Percentiles rank a stretch among this genome's conserved stretches.
phyloP scores from a whole-genome alignment of 1,140 invertebrate species.

The Cardiocondyla obscurior region DNA sequence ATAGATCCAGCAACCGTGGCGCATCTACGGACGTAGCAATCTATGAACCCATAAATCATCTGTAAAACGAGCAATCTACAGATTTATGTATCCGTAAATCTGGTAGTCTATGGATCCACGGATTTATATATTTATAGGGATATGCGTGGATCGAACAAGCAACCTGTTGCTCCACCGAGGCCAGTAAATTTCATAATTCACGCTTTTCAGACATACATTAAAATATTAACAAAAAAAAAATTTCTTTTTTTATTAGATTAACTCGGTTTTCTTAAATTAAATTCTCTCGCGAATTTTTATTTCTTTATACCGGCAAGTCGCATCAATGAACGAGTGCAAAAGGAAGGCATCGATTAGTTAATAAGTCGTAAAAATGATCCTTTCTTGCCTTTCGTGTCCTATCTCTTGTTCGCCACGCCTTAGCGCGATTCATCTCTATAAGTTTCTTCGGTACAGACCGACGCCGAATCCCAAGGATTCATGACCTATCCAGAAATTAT shows the following conservation, averaged over 20 bases:
- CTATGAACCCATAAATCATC: conserved; percentile 33
- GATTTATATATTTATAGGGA: conserved; percentile 29
- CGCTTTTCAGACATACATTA: neutral
- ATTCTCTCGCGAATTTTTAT: too few species aligned
- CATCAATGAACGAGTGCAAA: neutral
- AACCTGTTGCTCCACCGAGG: conserved; percentile 28
- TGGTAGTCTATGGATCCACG: conserved; percentile 20
- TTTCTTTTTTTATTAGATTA: neutral
- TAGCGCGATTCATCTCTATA: conserved; percentile 19
- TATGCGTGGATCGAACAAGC: neutral
- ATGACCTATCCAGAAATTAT: conserved; percentile 72
- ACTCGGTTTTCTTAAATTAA: conserved; percentile 25
- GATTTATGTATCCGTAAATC: conserved; percentile 49
- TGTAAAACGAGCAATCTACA: conserved; percentile 23
- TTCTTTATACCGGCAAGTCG: neutral
- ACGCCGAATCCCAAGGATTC: conserved; percentile 36
- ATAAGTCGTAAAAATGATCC: neutral
- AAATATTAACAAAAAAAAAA: neutral
- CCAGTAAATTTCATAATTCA: conserved; percentile 10
- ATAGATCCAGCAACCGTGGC: conserved; percentile 31
- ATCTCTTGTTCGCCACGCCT: neutral
- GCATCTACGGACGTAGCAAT: conserved; percentile 14
- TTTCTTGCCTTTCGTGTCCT: neutral
- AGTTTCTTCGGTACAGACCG: conserved; percentile 16
- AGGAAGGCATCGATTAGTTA: conserved; percentile 12